Base-by-base conservation (phyloP, 30 jellyfish, hydroid and myxozoan species). In the Aurelia sp. region DNA sequence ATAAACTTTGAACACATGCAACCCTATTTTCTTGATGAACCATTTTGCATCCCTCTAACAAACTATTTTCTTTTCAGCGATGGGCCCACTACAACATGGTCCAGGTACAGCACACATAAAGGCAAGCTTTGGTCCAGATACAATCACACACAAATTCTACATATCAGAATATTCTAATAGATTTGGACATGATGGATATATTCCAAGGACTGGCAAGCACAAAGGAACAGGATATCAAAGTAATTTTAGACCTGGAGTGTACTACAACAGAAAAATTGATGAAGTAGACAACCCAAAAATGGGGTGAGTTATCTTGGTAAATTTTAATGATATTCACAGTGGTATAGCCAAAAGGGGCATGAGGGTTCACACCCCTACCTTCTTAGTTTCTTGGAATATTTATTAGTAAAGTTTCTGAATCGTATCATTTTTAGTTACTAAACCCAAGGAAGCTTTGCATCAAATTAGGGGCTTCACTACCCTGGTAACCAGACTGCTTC, bases 161-260 rank as follows among this genome's bases (percentile, higher is more conserved):
- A 84, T 73, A 48, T 80, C 97, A 20, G 97, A 89, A 64, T 89
- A 89, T 55, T 89, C 97, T 27, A 73, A 53, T 65, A 81, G 63
- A 53, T 70, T 51, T 75, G 97, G 97, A 4, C 57, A 53, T 30
- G 92, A 80, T 16, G 93, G 86, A 18, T 89, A 80, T 78, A 19
- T 47, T 22, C 93, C 97, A 63, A 80, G 92, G 38, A 18, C 89
- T 15, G 97, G 97, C 2, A 73, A 64, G 19, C 93, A 81, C 71
- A 63, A n/a, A n/a, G 97, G 97, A 76, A 89, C 97, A 1, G 97
- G 97, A 22, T 89, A 89, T 66, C 85, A 80, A 67, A 89, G 97
- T 51, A 89, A 89, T 63, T 89, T 89, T 38, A 62, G 92, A 41
- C 97, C 97, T 60, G 97, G 97, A 12, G 74, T 89, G 20, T 89